Evolutionary conservation across 2,888 invertebrate genomes (phyloP), one percentile per base, ranked within the genome.

Genomic region (Alviniconcha strummeri): DNA sequence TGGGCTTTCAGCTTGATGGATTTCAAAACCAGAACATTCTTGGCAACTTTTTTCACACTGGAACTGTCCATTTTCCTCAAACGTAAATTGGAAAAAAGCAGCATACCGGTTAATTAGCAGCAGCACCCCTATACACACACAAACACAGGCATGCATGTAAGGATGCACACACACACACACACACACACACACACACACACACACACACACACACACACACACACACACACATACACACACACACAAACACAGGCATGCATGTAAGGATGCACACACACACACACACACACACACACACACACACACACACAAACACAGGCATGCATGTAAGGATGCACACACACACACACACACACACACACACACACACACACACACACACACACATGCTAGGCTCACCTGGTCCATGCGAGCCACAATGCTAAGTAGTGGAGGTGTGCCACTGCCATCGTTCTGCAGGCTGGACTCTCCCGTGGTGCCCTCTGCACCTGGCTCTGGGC

Each of bases 361-460:
- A 69, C 69, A 69, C 69, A 55, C 75, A 75, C 55, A 55, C 75
- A 75, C 55, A 75, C 55, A 75, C n/a, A 69, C 15, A n/a, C 17
- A n/a, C 6, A 3, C 36, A 60, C 13, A 0, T 7, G 13, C 17
- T 13, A 3, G 15, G 15, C 84, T 80, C 82, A 92, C 93, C 91
- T 94, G 95, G 85, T 93, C 94, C 91, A 95, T 93, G n/a, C 92
- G 91, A 5, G 94, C 90, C 36, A 95, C 88, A 17, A 94, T 92
- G 83, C 93, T 93, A 5, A 94, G 88, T 71, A 93, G 85, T 5
- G 94, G 94, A 57, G 91, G 89, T 19, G 91, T 88, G 56, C 94
- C 94, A 56, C 87, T 82, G 17, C 82, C 82, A 64, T 82, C 82
- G 64, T 82, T 82, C 54, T 82, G 75, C n/a, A 82, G 55, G 6